Percentiles rank a stretch among this genome's conserved stretches.
Evolutionary conservation across 37 sponge, comb jelly and placozoan species (phyloP).

Genomic region (Corticium candelabrum): DNA sequence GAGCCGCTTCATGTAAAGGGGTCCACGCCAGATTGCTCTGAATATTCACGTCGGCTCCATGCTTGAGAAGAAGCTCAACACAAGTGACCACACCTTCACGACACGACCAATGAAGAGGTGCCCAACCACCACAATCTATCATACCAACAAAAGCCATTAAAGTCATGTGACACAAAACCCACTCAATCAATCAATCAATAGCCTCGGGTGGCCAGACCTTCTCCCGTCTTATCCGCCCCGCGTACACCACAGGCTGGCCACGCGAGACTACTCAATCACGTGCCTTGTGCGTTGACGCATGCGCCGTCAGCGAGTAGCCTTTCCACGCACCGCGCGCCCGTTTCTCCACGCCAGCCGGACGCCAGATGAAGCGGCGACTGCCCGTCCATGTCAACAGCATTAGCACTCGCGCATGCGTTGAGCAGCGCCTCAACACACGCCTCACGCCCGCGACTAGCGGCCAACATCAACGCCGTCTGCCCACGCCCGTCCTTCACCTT

Average conservation of each 20-base stretch:
- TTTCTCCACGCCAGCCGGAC: not conserved
- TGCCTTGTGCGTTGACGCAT: conserved; percentile 1
- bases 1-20: not conserved
- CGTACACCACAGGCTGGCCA: too few relatives aligned
- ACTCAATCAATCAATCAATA: too few relatives aligned
- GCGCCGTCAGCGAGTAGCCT: not conserved
- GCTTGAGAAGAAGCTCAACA: not conserved
- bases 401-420: not conserved
- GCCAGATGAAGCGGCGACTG: not conserved
- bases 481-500: not conserved
- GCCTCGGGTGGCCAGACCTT: too few relatives aligned
- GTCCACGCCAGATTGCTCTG: not conserved
- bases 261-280: too few relatives aligned
- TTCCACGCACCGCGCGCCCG: not conserved
- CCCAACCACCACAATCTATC: not conserved
- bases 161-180: too few relatives aligned
- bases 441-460: not conserved
- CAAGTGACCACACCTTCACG: not conserved
- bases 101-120: not conserved
- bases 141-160: too few relatives aligned
- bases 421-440: not conserved
- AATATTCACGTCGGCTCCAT: not conserved
- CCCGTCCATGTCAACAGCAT: not conserved
- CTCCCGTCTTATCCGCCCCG: too few relatives aligned
- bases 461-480: not conserved